Conservation (phyloP, 2,797 vertebrate species). For the Acanthurus lineatus region DNA sequence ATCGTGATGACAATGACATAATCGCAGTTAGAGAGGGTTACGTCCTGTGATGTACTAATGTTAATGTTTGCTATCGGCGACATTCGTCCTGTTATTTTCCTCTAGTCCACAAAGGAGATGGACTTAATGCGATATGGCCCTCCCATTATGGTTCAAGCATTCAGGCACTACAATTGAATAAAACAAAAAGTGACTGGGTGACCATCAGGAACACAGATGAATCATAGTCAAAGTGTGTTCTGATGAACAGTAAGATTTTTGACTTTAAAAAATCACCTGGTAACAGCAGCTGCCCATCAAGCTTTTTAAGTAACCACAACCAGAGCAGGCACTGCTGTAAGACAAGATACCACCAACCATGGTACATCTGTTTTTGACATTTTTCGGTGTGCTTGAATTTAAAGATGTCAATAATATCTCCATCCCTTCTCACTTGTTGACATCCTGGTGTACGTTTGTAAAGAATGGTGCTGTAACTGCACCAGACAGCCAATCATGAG, state of each 20-base stretch:
- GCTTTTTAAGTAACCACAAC: not conserved
- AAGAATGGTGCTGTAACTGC: conserved; percentile 17
- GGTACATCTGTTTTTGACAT: not conserved
- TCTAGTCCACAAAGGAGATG: conserved; percentile 7
- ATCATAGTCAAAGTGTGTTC: conserved; percentile 19
- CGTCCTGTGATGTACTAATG: conserved; percentile 7
- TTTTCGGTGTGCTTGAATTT: conserved; percentile 13
- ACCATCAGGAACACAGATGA: conserved; percentile 26
- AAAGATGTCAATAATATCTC: conserved; percentile 8
- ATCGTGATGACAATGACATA: not conserved
- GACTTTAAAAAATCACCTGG: conserved; percentile 5
- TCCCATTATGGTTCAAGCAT: conserved; percentile 28
- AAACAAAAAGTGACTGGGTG: conserved; percentile 30
- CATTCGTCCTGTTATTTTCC: conserved; percentile 22
- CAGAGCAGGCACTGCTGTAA: not conserved
- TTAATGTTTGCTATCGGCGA: conserved; percentile 20
- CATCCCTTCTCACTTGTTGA: not conserved
- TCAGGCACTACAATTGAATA: conserved; percentile 27
- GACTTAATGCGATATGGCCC: not conserved
- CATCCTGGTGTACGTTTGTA: not conserved
- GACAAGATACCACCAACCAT: not conserved
- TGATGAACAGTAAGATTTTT: conserved; percentile 15
- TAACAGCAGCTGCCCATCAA: conserved; percentile 36
- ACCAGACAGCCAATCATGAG: conserved; percentile 10
- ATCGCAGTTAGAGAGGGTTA: conserved; percentile 4